Conservation (phyloP, 2,797 vertebrate species). For the Melanogrammus aeglefinus region DNA sequence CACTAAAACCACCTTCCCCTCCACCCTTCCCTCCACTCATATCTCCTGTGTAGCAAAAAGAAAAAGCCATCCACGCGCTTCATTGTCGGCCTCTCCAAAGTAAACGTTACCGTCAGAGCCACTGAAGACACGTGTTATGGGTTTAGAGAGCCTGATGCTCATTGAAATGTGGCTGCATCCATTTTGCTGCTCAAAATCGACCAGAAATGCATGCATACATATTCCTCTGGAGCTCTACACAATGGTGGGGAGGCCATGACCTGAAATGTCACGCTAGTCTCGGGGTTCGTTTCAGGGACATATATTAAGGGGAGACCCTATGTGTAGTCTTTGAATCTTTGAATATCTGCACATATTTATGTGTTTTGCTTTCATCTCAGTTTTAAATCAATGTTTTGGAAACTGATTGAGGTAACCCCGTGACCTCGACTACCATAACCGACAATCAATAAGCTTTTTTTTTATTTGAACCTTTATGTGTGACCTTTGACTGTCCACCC, state of each 20-base stretch:
- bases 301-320: neutral
- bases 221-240: neutral
- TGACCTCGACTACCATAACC: neutral
- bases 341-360: too few relatives aligned
- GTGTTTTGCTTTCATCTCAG: too few relatives aligned
- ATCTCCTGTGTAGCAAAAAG: neutral
- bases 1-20: neutral
- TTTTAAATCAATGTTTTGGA: neutral
- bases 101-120: conserved; percentile 41
- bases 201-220: neutral
- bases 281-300: neutral
- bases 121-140: conserved; percentile 36
- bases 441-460: conserved; percentile 8
- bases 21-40: conserved; percentile 46
- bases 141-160: conserved; percentile 24
- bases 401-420: neutral
- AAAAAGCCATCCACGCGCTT: neutral
- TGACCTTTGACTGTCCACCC: neutral
- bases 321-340: too few relatives aligned
- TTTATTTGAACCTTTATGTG: conserved; percentile 8
- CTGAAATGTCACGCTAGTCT: too few relatives aligned
- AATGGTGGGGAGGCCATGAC: too few relatives aligned
- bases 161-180: neutral
- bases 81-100: neutral
- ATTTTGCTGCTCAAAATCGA: neutral